Percentiles rank a stretch among this genome's conserved stretches.
Conservation (phyloP, 2,888 invertebrate species). For the Conomelus anceps region DNA sequence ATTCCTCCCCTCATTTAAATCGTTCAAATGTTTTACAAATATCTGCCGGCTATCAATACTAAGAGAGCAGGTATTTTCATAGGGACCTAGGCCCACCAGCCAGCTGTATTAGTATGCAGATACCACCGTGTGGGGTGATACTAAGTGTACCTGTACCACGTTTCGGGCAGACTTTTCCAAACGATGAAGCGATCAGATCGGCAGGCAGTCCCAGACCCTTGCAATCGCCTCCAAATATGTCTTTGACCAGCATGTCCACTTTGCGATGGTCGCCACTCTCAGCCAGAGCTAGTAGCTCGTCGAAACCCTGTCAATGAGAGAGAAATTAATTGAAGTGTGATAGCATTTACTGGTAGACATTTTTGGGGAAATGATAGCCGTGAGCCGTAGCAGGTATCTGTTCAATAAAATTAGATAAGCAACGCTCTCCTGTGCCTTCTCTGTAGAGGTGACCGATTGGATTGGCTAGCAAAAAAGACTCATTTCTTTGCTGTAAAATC, state of each 20-base stretch:
- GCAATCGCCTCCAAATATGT: conserved; percentile 60
- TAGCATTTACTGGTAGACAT: no score
- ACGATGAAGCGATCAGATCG: conserved; percentile 60
- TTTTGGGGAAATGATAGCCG: no score
- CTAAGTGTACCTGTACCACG: conserved; percentile 33
- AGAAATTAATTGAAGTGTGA: neutral
- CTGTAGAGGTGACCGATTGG: no score
- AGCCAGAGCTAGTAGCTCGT: conserved; percentile 57
- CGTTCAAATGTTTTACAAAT: no score
- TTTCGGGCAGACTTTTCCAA: conserved; percentile 51
- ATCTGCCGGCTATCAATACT: no score
- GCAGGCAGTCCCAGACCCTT: conserved; percentile 50
- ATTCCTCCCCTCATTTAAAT: no score
- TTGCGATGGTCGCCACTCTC: conserved; percentile 58
- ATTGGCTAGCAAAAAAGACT: no score
- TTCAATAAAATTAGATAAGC: no score
- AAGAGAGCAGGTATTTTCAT: no score
- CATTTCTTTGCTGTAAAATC: no score
- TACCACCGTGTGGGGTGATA: neutral
- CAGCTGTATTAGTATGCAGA: neutral
- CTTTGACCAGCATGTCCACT: conserved; percentile 59
- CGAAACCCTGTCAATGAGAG: conserved; percentile 49
- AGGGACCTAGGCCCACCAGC: neutral
- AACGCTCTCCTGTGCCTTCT: no score
- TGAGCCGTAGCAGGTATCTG: no score